A percentile compares a stretch with the other conserved stretches of the same genome.
Evolutionary conservation across 2,797 vertebrate genomes (phyloP).

Genomic region (Lepus oiostolus): DNA sequence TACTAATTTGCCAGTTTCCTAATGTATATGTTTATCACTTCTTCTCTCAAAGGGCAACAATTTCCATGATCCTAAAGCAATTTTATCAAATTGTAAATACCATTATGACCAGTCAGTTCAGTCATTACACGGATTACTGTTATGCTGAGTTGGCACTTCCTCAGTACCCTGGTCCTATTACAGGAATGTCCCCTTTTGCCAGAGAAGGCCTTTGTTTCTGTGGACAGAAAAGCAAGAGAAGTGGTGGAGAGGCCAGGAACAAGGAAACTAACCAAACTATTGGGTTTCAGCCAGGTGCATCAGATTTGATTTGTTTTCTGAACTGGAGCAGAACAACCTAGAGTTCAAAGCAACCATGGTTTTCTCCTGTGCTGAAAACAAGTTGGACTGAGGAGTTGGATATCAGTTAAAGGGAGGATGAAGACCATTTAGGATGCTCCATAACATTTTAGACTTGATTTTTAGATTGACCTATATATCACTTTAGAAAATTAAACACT

Average conservation of each 20-base stretch:
- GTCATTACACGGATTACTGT: not conserved
- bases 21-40: constrained; percentile 65
- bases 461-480: constrained; percentile 51
- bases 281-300: constrained; percentile 48
- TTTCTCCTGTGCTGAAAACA: constrained; percentile 65
- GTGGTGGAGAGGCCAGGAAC: not conserved
- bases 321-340: constrained; percentile 51
- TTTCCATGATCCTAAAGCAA: constrained; percentile 53
- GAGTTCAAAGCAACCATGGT: constrained; percentile 11
- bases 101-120: not conserved
- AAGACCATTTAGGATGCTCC: not conserved
- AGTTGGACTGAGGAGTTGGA: not conserved
- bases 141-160: not conserved
- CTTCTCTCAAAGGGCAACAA: constrained; percentile 49
- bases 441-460: constrained; percentile 16
- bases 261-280: not conserved
- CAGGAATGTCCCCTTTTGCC: constrained; percentile 24
- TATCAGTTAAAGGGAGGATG: constrained; percentile 21
- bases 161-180: not conserved
- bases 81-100: constrained; percentile 58
- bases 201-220: constrained; percentile 45
- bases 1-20: constrained; percentile 56
- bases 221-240: not conserved
- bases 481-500: constrained; percentile 66
- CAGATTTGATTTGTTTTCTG: constrained; percentile 61